These are phyloP conservation scores for Ptychobarbus kaznakovi DNA, from an alignment of 2,797 vertebrate species.

Conservation along the genomic window DNA sequence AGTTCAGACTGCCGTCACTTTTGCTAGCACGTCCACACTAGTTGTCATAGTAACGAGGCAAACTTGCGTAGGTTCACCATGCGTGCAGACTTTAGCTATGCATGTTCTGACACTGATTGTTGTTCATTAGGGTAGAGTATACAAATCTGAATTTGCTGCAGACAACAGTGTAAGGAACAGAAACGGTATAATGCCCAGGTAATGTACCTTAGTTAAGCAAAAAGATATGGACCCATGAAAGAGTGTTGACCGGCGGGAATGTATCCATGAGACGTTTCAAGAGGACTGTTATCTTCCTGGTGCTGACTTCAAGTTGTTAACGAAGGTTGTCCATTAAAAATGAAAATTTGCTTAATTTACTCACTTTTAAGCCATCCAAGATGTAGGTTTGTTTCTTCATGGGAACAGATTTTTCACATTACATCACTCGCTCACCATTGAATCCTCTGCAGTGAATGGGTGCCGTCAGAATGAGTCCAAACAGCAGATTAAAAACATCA, in stretches of 20 bases:
- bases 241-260: neutral
- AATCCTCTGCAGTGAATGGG: neutral
- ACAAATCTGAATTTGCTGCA: neutral
- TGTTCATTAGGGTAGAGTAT: neutral
- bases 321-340: neutral
- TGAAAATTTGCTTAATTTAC: neutral
- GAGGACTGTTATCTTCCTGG: too few relatives aligned
- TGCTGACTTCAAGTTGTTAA: neutral
- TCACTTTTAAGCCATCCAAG: neutral
- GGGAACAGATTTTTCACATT: neutral
- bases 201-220: neutral
- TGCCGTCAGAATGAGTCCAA: neutral
- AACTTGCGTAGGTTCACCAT: slow-evolving; percentile 9
- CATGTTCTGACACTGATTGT: neutral
- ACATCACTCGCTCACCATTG: neutral
- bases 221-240: neutral
- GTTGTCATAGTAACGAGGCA: slow-evolving; percentile 23
- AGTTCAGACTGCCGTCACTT: neutral
- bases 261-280: neutral
- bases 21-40: neutral
- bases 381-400: neutral
- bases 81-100: neutral
- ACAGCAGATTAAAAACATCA: neutral
- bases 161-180: neutral
- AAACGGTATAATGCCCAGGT: neutral